phyloP scores from a whole-genome alignment of 2,113 vertebrate genomes.

The Motacilla alba region DNA sequence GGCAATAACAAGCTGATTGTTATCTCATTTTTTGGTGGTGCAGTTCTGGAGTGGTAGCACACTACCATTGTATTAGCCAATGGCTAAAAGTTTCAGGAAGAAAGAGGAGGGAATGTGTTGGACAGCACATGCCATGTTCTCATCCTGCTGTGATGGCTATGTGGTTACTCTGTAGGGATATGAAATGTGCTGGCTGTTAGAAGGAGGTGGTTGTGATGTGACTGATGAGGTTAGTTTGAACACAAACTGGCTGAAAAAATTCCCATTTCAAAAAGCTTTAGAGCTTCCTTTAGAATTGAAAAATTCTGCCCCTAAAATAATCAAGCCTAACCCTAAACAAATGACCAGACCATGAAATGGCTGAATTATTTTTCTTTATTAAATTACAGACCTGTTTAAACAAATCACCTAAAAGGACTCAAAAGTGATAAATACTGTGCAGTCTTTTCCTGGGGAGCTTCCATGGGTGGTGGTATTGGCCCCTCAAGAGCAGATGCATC shows the following conservation, averaged over 20 bases:
- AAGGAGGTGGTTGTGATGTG: neutral
- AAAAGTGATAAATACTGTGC: neutral
- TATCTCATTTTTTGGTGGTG: neutral
- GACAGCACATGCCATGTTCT: neutral
- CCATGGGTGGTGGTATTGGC: neutral
- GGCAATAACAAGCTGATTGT: neutral
- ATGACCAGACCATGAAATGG: neutral
- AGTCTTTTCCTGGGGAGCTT: neutral
- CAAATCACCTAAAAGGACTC: neutral
- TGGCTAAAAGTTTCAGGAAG: neutral
- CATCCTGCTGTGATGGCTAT: neutral
- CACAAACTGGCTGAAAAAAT: neutral
- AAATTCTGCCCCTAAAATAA: neutral
- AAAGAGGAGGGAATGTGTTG: neutral
- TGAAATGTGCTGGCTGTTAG: neutral
- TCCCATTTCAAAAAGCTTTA: neutral
- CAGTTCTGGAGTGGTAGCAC: neutral
- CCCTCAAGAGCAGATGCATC: neutral
- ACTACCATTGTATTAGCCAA: neutral
- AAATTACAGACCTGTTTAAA: neutral
- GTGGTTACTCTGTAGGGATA: accelerated
- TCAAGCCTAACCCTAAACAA: neutral
- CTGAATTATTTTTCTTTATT: neutral
- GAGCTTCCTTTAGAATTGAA: neutral
- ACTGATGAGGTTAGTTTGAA: neutral